Base-by-base conservation (phyloP, 2,888 invertebrate genomes). In the Drosophila peninsularis region DNA sequence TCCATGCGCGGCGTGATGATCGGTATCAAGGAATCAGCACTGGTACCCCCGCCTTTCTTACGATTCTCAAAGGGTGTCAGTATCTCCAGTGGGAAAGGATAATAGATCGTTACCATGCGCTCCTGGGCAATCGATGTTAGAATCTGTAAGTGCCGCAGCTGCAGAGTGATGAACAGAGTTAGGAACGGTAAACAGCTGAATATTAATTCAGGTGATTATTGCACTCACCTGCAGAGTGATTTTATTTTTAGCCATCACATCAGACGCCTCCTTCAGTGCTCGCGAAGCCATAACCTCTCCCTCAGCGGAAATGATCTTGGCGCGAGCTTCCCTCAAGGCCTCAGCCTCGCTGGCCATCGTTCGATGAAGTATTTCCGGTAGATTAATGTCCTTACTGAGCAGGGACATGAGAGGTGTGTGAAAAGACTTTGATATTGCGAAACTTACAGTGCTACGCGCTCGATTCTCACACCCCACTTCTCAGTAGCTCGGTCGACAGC, bases 401-500 rank as follows among this genome's bases (percentile, higher is more conserved):
- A 5, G 9, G 0, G 1, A 19, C 0, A 27, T 17, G 1, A 11
- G 30, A 30, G 5, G 3, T 3, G 9, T 17, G 1, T 3, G 6
- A 30, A 7, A 30, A 98, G 96, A 94, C 5, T 3, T 14, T 4
- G 3, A 17, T 6, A 3, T 3, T 2, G 14, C 2, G 19, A n/a
- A 21, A 32, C 54, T 32, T 41, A 41, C 39, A 54, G 19, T 19
- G 98, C 98, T 17, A 98, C 98, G 75, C 98, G 93, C 91, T 98
- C 98, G 17, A 98, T 96, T 92, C 96, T 96, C 30, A 97, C 96
- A 10, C 97, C 97, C 97, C 97, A 97, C 1, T 96, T 96, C 80
- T 96, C 96, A 0, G 97, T 97, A 14, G 97, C 97, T 66, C 95
- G 96, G 86, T 97, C 97, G 74, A 98, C 92, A 66, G 95, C 95